phyloP scores from a whole-genome alignment of 2,113 vertebrate species.

The Arizona elegans region DNA sequence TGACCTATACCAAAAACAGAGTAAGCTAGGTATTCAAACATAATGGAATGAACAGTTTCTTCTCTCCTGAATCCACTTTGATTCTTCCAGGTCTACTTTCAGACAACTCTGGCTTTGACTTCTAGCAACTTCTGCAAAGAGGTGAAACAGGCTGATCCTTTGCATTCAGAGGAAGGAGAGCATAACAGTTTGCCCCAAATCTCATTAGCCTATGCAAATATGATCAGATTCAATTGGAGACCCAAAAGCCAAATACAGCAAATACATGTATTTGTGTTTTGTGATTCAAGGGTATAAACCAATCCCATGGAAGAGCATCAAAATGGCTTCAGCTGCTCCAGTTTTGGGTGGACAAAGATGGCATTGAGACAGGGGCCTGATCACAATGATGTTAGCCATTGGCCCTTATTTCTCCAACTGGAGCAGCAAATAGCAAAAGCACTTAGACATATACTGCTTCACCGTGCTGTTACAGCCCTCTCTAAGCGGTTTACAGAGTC shows the following conservation, averaged over 20 bases:
- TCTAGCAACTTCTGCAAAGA: neutral
- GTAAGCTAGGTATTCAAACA: neutral
- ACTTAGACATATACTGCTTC: too few relatives aligned
- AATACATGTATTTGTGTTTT: neutral
- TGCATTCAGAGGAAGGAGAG: neutral
- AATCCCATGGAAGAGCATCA: neutral
- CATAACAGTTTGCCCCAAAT: neutral
- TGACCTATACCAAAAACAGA: neutral
- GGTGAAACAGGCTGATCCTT: neutral
- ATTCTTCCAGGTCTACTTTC: neutral
- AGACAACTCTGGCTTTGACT: neutral
- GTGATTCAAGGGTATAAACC: neutral
- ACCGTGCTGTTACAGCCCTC: too few relatives aligned
- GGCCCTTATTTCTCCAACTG: neutral
- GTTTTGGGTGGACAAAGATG: neutral
- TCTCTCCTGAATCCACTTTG: neutral
- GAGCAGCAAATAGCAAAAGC: neutral
- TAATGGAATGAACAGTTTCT: neutral
- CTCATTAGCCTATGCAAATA: neutral
- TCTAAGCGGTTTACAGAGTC: too few relatives aligned
- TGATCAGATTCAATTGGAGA: neutral
- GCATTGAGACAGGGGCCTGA: neutral
- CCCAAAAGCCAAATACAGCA: neutral
- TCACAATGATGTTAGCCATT: neutral
- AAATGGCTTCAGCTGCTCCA: neutral